Evolutionary conservation across 1,140 invertebrate genomes (phyloP).

Genomic region (Temnothorax nylanderi): DNA sequence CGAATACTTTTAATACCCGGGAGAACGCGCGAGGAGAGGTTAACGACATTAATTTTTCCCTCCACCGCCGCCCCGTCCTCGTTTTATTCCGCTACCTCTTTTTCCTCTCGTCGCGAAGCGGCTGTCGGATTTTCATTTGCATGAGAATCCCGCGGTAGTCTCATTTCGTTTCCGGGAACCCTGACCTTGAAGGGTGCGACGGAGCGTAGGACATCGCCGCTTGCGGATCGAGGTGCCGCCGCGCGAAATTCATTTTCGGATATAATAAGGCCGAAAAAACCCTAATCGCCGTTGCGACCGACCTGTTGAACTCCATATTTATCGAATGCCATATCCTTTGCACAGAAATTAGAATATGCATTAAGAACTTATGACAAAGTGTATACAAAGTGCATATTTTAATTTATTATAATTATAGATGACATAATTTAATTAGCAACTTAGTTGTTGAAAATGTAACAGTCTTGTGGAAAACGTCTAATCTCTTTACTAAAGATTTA

Average conservation of each 20-base stretch:
- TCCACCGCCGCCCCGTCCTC: slow-evolving; percentile 38
- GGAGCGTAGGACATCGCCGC: slow-evolving; percentile 33
- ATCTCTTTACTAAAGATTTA: neutral
- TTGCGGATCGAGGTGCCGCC: slow-evolving; percentile 42
- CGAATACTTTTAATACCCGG: slow-evolving; percentile 78
- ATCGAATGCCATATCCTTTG: neutral
- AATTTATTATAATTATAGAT: neutral
- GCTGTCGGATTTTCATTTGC: slow-evolving; percentile 69
- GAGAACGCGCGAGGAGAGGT: slow-evolving; percentile 74
- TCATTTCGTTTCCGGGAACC: slow-evolving; percentile 62
- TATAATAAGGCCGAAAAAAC: slow-evolving; percentile 52
- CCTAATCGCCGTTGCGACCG: neutral
- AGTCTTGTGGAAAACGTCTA: neutral
- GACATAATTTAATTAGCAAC: neutral
- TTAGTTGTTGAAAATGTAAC: neutral
- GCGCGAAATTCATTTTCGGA: slow-evolving; percentile 52
- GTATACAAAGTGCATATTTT: neutral
- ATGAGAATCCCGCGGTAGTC: slow-evolving; percentile 68
- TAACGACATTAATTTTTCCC: slow-evolving; percentile 80
- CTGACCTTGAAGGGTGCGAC: slow-evolving; percentile 69
- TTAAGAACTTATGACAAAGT: neutral
- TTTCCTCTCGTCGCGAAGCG: slow-evolving; percentile 59
- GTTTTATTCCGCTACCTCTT: slow-evolving; percentile 45
- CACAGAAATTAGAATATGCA: neutral
- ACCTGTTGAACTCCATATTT: slow-evolving; percentile 64